phyloP scores from a whole-genome alignment of 2,113 vertebrate genomes.

The Sardina pilchardus region DNA sequence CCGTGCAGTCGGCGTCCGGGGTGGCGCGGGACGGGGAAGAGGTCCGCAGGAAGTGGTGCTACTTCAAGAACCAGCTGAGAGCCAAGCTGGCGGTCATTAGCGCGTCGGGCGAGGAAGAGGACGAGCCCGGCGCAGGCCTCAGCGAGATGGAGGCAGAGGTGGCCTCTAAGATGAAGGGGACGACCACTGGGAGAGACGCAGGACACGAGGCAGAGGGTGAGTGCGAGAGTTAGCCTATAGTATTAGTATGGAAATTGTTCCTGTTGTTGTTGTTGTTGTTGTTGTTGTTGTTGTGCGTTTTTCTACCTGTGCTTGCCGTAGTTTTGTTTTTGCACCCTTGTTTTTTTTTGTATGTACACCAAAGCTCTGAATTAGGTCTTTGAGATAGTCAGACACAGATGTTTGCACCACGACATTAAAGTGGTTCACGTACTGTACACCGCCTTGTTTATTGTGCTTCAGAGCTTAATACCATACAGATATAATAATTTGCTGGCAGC shows the following conservation, averaged over 20 bases:
- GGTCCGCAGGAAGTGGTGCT: slow-evolving; percentile 22
- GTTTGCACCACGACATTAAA: too few relatives aligned
- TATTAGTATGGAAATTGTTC: neutral
- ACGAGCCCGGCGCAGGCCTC: neutral
- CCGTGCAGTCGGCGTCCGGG: slow-evolving; percentile 1
- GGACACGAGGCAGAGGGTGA: neutral
- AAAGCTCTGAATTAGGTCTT: too few relatives aligned
- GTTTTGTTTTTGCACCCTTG: too few relatives aligned
- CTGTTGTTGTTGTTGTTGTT: too few relatives aligned
- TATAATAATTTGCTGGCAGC: too few relatives aligned
- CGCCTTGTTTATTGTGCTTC: too few relatives aligned
- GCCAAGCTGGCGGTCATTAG: neutral
- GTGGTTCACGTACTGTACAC: too few relatives aligned
- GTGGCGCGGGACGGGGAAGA: neutral
- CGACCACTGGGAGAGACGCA: neutral
- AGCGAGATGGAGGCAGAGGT: neutral
- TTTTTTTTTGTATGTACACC: too few relatives aligned
- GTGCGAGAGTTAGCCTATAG: neutral
- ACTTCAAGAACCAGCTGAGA: slow-evolving; percentile 14
- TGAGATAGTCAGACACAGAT: too few relatives aligned
- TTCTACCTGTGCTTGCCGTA: too few relatives aligned
- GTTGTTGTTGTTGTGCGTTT: neutral
- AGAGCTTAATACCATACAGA: too few relatives aligned
- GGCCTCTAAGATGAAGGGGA: neutral
- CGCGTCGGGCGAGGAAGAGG: neutral